phyloP scores from a whole-genome alignment of 2,888 invertebrate genomes.

The Asteroscopus sphinx region DNA sequence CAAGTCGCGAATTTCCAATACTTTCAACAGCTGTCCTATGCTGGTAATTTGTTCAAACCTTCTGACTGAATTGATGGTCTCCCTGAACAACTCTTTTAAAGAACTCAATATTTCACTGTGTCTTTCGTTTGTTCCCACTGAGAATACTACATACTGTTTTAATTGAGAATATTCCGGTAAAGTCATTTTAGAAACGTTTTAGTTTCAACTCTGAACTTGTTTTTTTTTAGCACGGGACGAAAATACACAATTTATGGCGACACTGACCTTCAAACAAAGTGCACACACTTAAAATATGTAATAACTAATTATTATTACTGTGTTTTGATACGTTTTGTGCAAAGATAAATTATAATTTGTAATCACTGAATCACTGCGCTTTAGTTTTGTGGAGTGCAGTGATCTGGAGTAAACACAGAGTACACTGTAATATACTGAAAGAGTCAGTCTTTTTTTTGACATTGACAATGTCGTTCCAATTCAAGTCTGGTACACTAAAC shows the following conservation, averaged over 20 bases:
- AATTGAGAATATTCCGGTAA: slow-evolving; percentile 73
- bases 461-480: slow-evolving; percentile 15
- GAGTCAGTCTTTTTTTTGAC: not conserved
- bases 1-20: slow-evolving; percentile 78
- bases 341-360: no score
- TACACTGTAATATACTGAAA: no score
- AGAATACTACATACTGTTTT: slow-evolving; percentile 70
- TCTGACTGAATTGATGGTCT: slow-evolving; percentile 79
- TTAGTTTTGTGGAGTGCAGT: no score
- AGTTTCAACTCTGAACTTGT: not conserved
- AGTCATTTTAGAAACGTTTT: slow-evolving; percentile 67
- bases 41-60: slow-evolving; percentile 76
- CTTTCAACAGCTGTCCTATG: slow-evolving; percentile 72
- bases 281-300: no score
- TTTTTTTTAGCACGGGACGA: not conserved
- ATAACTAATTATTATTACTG: no score
- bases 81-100: slow-evolving; percentile 76
- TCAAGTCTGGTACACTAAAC: not conserved
- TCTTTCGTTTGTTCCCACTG: slow-evolving; percentile 68
- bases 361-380: no score
- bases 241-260: no score
- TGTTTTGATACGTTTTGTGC: no score
- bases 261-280: no score
- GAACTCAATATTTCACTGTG: slow-evolving; percentile 68
- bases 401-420: no score